Percentiles rank a stretch among this genome's conserved stretches.
These are phyloP conservation scores for Syngnathus acus DNA, from an alignment of 2,797 vertebrate species.

Conservation along the genomic window DNA sequence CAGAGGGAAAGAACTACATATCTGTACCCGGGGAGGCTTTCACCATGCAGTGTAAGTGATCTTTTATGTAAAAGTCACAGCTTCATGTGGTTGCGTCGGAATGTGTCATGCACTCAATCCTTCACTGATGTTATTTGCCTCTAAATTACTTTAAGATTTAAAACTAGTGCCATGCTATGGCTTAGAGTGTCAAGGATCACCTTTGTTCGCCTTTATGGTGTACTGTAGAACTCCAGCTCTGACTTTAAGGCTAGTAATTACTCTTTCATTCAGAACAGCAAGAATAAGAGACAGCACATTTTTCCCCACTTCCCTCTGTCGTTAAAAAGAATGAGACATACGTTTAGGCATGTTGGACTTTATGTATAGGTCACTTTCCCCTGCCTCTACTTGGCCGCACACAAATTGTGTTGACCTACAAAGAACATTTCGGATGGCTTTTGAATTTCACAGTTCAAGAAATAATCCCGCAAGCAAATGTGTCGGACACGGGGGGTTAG, in stretches of 20 bases:
- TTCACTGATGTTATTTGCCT: constrained; percentile 47
- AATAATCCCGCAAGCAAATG: constrained; percentile 7
- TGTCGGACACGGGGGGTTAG: constrained; percentile 31
- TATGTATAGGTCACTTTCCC: constrained; percentile 8
- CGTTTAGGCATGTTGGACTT: constrained; percentile 59
- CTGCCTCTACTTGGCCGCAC: not conserved
- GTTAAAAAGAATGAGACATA: constrained; percentile 43
- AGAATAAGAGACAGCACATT: constrained; percentile 26
- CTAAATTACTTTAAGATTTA: constrained; percentile 57
- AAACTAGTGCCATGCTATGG: constrained; percentile 23
- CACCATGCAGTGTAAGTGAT: constrained; percentile 73
- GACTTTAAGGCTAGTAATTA: constrained; percentile 56
- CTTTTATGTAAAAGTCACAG: constrained; percentile 18
- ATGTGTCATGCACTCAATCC: constrained; percentile 32
- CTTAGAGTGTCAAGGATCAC: constrained; percentile 35
- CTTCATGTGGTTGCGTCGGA: constrained; percentile 21
- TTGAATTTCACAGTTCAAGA: constrained; percentile 13
- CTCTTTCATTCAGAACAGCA: constrained; percentile 46
- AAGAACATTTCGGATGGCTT: not conserved
- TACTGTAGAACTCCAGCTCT: constrained; percentile 45
- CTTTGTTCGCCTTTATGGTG: constrained; percentile 51
- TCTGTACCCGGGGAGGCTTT: constrained; percentile 88
- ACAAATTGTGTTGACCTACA: constrained; percentile 5
- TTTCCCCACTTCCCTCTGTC: constrained; percentile 31
- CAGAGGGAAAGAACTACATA: constrained; percentile 81